A percentile compares a stretch with the other conserved stretches of the same genome.
phyloP scores from a whole-genome alignment of 2,888 invertebrate genomes.

The Scotopteryx bipunctaria region DNA sequence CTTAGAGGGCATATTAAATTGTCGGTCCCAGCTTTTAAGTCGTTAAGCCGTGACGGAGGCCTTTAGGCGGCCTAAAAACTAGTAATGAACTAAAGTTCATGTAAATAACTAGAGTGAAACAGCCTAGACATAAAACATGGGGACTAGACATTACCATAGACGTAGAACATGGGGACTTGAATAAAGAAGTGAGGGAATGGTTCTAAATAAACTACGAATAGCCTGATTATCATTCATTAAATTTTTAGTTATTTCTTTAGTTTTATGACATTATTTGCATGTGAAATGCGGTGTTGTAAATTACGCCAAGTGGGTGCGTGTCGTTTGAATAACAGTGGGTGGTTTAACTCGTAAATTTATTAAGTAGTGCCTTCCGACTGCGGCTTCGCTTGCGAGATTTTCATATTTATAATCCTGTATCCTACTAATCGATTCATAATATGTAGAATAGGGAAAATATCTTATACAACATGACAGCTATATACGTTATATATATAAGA shows the following conservation, averaged over 20 bases:
- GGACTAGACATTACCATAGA: constrained; percentile 24
- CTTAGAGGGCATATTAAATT: too few species aligned
- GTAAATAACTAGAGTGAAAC: not conserved
- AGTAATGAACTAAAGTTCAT: too few species aligned
- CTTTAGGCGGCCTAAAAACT: too few species aligned
- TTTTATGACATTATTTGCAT: constrained; percentile 44
- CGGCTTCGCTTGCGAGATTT: not conserved
- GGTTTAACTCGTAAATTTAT: constrained; percentile 4
- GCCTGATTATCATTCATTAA: constrained; percentile 41
- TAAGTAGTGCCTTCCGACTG: not conserved
- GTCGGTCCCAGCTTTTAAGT: too few species aligned
- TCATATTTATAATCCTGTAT: too few species aligned
- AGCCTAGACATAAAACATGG: too few species aligned
- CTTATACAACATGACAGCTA: too few species aligned
- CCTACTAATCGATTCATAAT: too few species aligned
- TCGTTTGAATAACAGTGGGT: constrained; percentile 11
- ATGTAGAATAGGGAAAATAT: too few species aligned
- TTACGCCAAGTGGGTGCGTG: constrained; percentile 31
- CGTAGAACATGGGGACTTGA: constrained; percentile 22
- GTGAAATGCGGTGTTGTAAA: constrained; percentile 29
- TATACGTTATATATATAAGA: too few species aligned
- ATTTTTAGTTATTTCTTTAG: constrained; percentile 37
- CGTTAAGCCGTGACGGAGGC: too few species aligned
- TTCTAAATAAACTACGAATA: constrained; percentile 37
- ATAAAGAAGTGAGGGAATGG: constrained; percentile 8